These are phyloP conservation scores for Drosophila micromelanica DNA, from an alignment of 1,140 invertebrate species.

Conservation along the genomic window DNA sequence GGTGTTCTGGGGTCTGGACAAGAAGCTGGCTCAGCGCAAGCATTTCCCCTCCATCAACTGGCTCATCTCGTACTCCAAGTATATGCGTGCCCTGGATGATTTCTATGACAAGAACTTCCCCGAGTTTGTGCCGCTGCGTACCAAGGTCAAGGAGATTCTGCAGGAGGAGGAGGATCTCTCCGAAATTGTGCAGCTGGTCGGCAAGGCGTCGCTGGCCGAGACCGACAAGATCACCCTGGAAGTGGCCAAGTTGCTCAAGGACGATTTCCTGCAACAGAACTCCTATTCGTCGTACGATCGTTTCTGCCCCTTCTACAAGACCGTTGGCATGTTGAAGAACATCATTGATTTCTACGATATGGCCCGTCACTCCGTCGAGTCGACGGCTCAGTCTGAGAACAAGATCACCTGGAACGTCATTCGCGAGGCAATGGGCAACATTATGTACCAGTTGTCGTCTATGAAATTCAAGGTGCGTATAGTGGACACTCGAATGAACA, in stretches of 20 bases:
- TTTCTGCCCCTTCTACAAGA: constrained; percentile 99
- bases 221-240: constrained; percentile 99
- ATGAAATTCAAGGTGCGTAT: constrained; percentile 99
- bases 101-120: constrained; percentile 99
- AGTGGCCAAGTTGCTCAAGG: constrained; percentile 98
- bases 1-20: constrained; percentile 99
- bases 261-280: constrained; percentile 99
- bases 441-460: constrained; percentile 98
- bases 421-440: constrained; percentile 97
- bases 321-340: constrained; percentile 98
- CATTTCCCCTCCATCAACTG: constrained; percentile 99
- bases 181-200: constrained; percentile 99
- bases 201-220: constrained; percentile 99
- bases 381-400: constrained; percentile 99
- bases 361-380: constrained; percentile 98
- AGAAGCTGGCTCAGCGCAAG: constrained; percentile 99
- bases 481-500: too few species aligned
- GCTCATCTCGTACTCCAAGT: constrained; percentile 99
- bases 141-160: constrained; percentile 97
- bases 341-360: constrained; percentile 99
- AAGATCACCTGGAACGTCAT: constrained; percentile 99
- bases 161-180: constrained; percentile 99
- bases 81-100: constrained; percentile 98
- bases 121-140: constrained; percentile 98
- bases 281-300: constrained; percentile 98